A percentile compares a stretch with the other conserved stretches of the same genome.
phyloP scores from a whole-genome alignment of 2,113 vertebrate genomes.

The Phylloscopus trochilus region DNA sequence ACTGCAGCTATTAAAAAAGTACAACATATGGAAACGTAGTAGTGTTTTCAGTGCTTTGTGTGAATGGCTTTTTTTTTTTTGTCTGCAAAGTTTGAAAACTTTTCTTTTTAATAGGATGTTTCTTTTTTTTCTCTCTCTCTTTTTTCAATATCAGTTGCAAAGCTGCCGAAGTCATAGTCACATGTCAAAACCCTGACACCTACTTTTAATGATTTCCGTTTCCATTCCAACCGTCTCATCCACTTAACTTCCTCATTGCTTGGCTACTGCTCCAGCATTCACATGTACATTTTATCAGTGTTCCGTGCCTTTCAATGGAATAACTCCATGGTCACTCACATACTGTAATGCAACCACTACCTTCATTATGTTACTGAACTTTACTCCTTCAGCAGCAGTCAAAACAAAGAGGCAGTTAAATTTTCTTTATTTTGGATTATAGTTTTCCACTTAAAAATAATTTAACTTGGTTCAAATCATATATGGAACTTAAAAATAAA shows the following conservation, averaged over 20 bases:
- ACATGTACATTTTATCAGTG: not conserved
- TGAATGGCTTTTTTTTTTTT: not conserved
- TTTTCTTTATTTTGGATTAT: not conserved
- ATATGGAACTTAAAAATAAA: not conserved
- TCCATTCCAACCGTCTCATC: not conserved
- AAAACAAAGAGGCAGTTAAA: not conserved
- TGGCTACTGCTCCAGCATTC: not conserved
- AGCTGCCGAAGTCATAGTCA: not conserved
- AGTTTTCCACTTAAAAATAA: not conserved
- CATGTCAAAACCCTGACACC: not conserved
- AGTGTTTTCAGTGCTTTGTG: not conserved
- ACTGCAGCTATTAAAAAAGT: not conserved
- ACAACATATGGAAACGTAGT: not conserved
- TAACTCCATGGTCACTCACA: not conserved
- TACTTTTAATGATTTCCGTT: slow-evolving; percentile 13
- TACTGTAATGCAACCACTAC: not conserved
- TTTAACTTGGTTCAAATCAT: not conserved
- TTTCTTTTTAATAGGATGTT: not conserved
- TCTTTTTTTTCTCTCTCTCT: not conserved
- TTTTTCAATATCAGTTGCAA: not conserved
- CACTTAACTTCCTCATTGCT: not conserved
- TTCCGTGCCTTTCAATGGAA: not conserved
- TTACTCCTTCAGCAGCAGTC: not conserved
- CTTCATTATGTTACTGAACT: not conserved
- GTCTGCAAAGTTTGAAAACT: not conserved